These are phyloP conservation scores for Chironomus striatipennis DNA, from an alignment of 1,140 invertebrate genomes.

Conservation along the genomic window DNA sequence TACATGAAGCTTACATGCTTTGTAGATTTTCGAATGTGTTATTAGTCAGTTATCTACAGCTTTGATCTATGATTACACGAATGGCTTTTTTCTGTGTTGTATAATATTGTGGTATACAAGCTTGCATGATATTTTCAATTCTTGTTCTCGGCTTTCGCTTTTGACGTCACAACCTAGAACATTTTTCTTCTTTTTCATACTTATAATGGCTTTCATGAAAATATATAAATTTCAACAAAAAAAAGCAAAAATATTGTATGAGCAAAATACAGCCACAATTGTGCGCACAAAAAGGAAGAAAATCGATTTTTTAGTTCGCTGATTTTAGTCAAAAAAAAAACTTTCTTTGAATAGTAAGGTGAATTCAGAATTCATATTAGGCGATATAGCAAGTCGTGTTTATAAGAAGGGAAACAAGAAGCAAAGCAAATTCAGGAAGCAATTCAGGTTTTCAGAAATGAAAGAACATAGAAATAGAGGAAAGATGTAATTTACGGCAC, in stretches of 20 bases:
- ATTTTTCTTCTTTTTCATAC: too few species aligned
- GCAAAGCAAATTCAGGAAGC: not conserved
- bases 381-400: not conserved
- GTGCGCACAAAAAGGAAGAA: not conserved
- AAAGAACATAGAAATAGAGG: not conserved
- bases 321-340: not conserved
- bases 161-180: not conserved
- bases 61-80: conserved; percentile 8
- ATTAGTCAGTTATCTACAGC: conserved; percentile 1
- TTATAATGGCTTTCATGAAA: too few species aligned
- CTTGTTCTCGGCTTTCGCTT: not conserved
- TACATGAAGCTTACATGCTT: conserved; percentile 5
- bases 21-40: conserved; percentile 7
- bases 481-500: conserved; percentile 12
- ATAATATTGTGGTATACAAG: not conserved
- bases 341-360: not conserved
- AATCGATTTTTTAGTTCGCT: conserved; percentile 1
- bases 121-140: conserved; percentile 9
- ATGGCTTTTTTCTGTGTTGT: not conserved
- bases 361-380: not conserved
- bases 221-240: too few species aligned
- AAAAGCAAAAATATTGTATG: too few species aligned
- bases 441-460: not conserved
- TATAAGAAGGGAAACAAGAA: not conserved
- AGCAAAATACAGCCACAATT: not conserved